Conservation (phyloP, 2,888 invertebrate species). For the Tuberolachnus salignus region DNA sequence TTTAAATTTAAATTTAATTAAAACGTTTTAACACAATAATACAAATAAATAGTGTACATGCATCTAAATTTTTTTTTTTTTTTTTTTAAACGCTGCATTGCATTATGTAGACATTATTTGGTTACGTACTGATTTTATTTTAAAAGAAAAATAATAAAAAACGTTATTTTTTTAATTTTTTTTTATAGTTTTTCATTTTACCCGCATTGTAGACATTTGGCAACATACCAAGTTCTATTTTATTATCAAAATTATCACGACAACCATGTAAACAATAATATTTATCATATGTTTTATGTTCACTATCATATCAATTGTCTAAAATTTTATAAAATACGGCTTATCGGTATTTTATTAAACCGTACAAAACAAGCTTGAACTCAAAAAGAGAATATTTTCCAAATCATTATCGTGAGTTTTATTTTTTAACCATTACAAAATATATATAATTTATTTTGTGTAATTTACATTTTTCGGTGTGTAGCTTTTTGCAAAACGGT, state of each 20-base stretch:
- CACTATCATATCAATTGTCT: neutral
- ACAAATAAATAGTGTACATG: no score
- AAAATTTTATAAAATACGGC: no score
- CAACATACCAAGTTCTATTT: neutral
- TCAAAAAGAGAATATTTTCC: conserved; percentile 1
- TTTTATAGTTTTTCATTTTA: conserved; percentile 6
- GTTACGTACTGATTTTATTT: conserved; percentile 5
- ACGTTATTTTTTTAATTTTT: no score
- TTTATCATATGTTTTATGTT: neutral
- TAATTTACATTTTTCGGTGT: no score
- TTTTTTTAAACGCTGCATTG: no score
- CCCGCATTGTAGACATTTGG: conserved; percentile 2
- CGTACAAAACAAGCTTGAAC: neutral
- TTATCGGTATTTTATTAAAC: conserved; percentile 11
- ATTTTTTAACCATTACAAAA: no score
- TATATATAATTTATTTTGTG: no score
- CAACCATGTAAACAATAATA: neutral
- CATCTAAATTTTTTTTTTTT: no score
- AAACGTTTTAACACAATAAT: no score
- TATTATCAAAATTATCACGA: neutral
- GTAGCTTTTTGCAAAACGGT: no score
- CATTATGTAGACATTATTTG: conserved; percentile 1
- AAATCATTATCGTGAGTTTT: conserved; percentile 2
- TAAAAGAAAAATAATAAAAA: no score
- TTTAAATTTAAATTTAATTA: no score